Evolutionary conservation across 2,113 vertebrate genomes (phyloP), one percentile per base, ranked within the genome.

Genomic region (Chauna torquata): DNA sequence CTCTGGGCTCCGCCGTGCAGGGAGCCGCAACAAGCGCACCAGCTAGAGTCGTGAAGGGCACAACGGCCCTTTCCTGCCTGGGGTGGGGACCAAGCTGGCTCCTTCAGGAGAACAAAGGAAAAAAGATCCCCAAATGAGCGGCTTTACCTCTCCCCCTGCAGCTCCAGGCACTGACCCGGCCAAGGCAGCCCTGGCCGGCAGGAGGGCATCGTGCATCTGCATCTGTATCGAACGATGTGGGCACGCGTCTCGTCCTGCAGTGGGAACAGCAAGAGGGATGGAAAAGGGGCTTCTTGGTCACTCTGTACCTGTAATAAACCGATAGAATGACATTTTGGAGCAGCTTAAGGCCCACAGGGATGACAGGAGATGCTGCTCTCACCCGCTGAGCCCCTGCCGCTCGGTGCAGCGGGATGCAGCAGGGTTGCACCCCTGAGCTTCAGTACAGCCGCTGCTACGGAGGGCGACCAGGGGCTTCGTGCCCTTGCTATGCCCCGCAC

Each of bases 171-270:
- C 54, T 47, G 42, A 72, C 25, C 16, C 57, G 54, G 55, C 34
- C 0, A 0, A 40, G 28, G 38, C 40, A 88, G 44, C 34, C 82
- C 55, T 44, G 27, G 34, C 34, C 32, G 42, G 30, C 61, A 12
- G 36, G 23, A 84, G 12, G 8, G 8, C 49, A 61, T 34, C 0
- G 2, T 4, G 1, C 2, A 5, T 27, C 34, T 0, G 0, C 12
- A 23, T 54, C 44, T 0, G 0, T 5, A 25, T 34, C 12, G 18
- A 44, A 7, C 1, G 16, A 12, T 1, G 4, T 2, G 52, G 54
- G 10, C 42, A 19, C 2, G 1, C 0, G 0, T 45, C n/a, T 72
- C 16, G 17, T 44, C 20, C 1, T 7, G 28, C 10, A 34, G 54
- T 19, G 30, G 54, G 75, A 75, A n/a, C 17, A 85, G 23, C 1